phyloP scores from a whole-genome alignment of 1,140 invertebrate genomes.

The Pseudomyrmex concolor region DNA sequence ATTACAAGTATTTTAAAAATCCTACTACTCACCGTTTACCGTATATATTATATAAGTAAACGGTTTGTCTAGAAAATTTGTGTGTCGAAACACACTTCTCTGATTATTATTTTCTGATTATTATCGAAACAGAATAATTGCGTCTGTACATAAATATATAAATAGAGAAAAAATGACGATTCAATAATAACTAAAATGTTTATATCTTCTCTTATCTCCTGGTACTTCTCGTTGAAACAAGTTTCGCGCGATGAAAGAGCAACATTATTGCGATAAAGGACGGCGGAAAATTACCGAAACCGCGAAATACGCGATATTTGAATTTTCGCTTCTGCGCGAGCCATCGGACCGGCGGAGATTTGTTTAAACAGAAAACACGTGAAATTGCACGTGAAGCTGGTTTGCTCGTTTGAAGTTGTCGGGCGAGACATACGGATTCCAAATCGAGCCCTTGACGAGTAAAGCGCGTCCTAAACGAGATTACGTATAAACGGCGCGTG shows the following conservation, averaged over 20 bases:
- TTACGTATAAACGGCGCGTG: slow-evolving; percentile 54
- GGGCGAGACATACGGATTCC: slow-evolving; percentile 41
- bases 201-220: neutral
- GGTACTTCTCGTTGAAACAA: neutral
- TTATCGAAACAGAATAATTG: neutral
- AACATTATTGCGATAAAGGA: neutral
- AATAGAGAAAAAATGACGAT: no score
- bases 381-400: slow-evolving; percentile 42
- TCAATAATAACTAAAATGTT: neutral
- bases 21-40: neutral
- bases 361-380: slow-evolving; percentile 61
- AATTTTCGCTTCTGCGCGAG: slow-evolving; percentile 16
- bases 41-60: no score
- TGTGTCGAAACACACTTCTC: neutral
- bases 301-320: neutral
- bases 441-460: slow-evolving; percentile 2
- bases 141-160: no score
- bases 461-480: slow-evolving; percentile 33
- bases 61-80: no score
- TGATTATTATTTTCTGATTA: neutral
- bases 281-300: neutral
- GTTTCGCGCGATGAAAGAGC: neutral
- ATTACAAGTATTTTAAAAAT: neutral
- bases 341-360: slow-evolving; percentile 31
- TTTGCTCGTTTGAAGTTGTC: slow-evolving; percentile 44